Base-by-base conservation (phyloP, 2,888 invertebrate genomes). In the Tiliacea citrago region DNA sequence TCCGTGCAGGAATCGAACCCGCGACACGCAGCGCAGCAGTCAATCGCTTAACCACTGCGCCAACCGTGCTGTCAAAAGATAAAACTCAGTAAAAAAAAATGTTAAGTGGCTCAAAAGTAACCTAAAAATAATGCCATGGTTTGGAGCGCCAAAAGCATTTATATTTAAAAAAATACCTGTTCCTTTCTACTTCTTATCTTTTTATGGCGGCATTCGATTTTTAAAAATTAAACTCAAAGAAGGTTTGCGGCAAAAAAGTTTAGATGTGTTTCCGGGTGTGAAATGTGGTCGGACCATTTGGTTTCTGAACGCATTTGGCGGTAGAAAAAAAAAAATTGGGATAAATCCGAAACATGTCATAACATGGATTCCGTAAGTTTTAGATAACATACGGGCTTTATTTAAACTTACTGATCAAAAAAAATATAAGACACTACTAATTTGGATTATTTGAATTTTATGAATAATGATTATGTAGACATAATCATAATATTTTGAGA, bases 211-310 rank as follows among this genome's bases (percentile, higher is more conserved):
- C 75, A 81, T 86, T 85, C 83, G 77, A 57, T 71, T 80, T 83
- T 81, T 84, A 68, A 68, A 86, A 88, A 84, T 83, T 84, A 81
- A 84, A 81, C 65, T 68, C 67, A 69, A 76, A 55, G 73, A 83
- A 84, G 85, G 88, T 88, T 86, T 76, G 82, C 83, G 87, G 89
- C 91, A 93, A 95, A 95, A 91, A 94, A 93, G 88, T 90, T 91
- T 89, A 80, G 91, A 92, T 91, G 90, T 92, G 89, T 95, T 95
- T 95, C 94, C 95, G 94, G 94, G 94, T 94, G 94, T 95, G 93
- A 95, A 95, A 95, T 95, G 94, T 94, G 94, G 92, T 90, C 88
- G 91, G 88, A 91, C 91, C 94, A 93, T 95, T 95, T 93, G 92
- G 93, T 92, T 92, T 90, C 86, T 85, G 89, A 91, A 91, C 91